These are phyloP conservation scores for Sebastes oblongus DNA, from an alignment of 2,797 vertebrate species.

Conservation along the genomic window DNA sequence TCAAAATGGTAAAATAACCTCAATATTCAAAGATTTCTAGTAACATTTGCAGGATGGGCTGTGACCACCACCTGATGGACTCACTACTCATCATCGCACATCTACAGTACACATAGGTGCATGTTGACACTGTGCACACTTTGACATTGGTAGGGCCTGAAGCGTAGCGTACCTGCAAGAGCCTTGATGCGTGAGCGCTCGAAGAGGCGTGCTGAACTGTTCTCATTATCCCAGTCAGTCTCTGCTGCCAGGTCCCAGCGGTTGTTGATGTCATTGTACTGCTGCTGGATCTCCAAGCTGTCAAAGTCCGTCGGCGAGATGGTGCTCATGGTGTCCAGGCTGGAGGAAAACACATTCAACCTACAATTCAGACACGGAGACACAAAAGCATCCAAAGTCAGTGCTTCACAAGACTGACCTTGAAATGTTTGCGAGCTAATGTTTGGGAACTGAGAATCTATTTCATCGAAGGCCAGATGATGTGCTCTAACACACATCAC, in stretches of 20 bases:
- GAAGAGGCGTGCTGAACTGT: constrained; percentile 93
- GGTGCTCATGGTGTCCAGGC: constrained; percentile 87
- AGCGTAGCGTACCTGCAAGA: constrained; percentile 85
- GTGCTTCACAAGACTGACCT: constrained; percentile 10
- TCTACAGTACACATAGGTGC: background rate
- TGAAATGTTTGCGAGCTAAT: background rate
- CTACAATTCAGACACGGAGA: constrained; percentile 40
- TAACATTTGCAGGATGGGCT: background rate
- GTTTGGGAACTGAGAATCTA: background rate
- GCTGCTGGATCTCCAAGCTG: constrained; percentile 95
- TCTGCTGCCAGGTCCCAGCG: constrained; percentile 93
- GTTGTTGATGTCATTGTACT: constrained; percentile 96
- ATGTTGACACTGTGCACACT: background rate
- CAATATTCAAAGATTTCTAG: background rate
- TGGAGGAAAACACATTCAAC: constrained; percentile 69
- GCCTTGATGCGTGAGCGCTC: constrained; percentile 95
- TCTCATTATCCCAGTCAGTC: constrained; percentile 94
- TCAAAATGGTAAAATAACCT: background rate
- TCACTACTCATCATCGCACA: background rate
- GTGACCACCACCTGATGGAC: background rate
- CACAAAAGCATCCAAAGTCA: constrained; percentile 22
- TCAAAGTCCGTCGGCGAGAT: constrained; percentile 94
- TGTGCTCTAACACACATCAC: constrained; percentile 3
- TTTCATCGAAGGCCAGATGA: background rate
- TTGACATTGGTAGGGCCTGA: background rate